phyloP scores from a whole-genome alignment of 2,113 vertebrate genomes.

The Crotalus horridus region DNA sequence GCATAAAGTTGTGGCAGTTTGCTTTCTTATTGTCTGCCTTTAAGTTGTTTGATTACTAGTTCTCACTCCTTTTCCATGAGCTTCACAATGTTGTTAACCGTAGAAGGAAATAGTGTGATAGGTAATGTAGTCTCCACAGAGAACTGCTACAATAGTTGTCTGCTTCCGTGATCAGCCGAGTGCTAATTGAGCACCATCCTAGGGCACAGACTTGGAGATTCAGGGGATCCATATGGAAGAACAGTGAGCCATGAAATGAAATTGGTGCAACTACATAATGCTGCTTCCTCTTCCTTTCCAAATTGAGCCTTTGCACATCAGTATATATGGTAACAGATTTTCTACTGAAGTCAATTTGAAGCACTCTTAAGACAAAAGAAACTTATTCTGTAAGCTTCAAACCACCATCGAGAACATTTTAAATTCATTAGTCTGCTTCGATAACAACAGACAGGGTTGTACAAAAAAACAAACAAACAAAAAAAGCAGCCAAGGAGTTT shows the following conservation, averaged over 20 bases:
- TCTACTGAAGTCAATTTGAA: background rate
- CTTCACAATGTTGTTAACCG: background rate
- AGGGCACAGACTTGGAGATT: background rate
- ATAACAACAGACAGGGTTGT: slow-evolving; percentile 11
- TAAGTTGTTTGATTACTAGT: background rate
- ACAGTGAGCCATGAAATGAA: slow-evolving; percentile 12
- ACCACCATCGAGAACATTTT: slow-evolving; percentile 3
- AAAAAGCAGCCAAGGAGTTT: slow-evolving; percentile 16
- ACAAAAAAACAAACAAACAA: slow-evolving; percentile 6
- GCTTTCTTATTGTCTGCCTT: background rate
- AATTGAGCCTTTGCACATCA: background rate
- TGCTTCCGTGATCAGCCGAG: background rate
- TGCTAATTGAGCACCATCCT: background rate
- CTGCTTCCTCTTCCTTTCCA: background rate
- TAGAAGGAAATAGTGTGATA: background rate
- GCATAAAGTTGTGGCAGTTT: background rate
- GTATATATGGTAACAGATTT: slow-evolving; percentile 13
- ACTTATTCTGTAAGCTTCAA: slow-evolving; percentile 18
- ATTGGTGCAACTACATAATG: background rate
- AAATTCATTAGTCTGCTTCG: slow-evolving; percentile 1
- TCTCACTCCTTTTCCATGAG: background rate
- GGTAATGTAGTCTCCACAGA: background rate
- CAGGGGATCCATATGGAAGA: background rate
- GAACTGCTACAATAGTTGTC: background rate
- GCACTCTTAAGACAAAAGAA: slow-evolving; percentile 5